Conservation (phyloP, 1,140 invertebrate species). For the Periplaneta americana region DNA sequence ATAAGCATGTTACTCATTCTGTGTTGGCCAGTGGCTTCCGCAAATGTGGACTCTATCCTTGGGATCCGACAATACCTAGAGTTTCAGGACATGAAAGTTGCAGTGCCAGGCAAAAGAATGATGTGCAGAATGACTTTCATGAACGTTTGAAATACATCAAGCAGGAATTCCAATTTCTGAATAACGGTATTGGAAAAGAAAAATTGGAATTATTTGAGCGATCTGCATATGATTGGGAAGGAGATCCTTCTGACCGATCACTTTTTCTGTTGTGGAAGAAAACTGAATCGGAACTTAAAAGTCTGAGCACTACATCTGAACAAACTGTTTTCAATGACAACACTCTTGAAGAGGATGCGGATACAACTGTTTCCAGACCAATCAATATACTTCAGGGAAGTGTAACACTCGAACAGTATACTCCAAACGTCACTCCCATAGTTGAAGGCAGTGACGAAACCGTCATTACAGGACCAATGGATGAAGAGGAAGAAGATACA, state of each 20-base stretch:
- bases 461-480: neutral
- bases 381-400: too few relatives aligned
- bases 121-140: neutral
- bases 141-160: neutral
- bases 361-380: neutral
- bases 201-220: neutral
- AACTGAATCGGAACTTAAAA: neutral
- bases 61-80: constrained; percentile 20
- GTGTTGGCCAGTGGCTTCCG: constrained; percentile 28
- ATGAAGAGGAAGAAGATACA: too few relatives aligned
- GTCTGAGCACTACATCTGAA: neutral
- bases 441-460: neutral
- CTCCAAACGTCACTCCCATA: neutral
- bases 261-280: constrained; percentile 1
- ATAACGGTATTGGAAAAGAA: neutral
- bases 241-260: neutral
- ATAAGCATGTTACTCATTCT: constrained; percentile 16
- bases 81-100: neutral
- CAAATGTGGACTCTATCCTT: constrained; percentile 32
- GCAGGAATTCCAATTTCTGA: neutral
- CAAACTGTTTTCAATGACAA: neutral
- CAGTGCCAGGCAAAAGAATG: neutral
- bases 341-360: neutral
- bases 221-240: neutral
- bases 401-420: neutral